These are phyloP conservation scores for Trachops cirrhosus DNA, from an alignment of 2,797 vertebrate genomes.

Conservation along the genomic window DNA sequence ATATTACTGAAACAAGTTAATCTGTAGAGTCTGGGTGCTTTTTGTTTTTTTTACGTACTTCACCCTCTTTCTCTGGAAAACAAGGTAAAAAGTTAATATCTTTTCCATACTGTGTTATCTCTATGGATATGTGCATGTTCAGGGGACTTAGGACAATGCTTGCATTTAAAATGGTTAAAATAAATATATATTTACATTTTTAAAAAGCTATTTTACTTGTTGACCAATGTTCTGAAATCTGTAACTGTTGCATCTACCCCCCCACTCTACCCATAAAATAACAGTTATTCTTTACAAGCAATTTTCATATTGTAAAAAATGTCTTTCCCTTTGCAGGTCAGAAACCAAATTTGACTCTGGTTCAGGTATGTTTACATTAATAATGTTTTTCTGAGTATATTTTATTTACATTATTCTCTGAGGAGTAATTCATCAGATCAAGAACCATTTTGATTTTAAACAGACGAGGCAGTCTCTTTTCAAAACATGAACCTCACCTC, in stretches of 20 bases:
- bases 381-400: constrained; percentile 79
- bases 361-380: constrained; percentile 92
- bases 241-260: constrained; percentile 44
- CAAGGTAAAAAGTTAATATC: constrained; percentile 30
- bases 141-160: not conserved
- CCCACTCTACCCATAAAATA: constrained; percentile 52
- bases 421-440: constrained; percentile 81
- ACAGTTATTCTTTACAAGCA: constrained; percentile 42
- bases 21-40: constrained; percentile 65
- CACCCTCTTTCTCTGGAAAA: constrained; percentile 39
- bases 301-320: constrained; percentile 69
- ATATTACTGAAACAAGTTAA: constrained; percentile 75
- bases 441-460: constrained; percentile 82
- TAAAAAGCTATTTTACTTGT: not conserved
- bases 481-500: constrained; percentile 71
- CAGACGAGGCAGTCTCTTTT: constrained; percentile 80
- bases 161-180: constrained; percentile 48
- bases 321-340: constrained; percentile 89
- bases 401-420: constrained; percentile 80
- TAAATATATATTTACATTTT: constrained; percentile 62
- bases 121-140: not conserved
- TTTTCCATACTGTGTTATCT: constrained; percentile 32
- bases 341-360: constrained; percentile 96
- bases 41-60: not conserved
- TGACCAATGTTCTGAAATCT: constrained; percentile 46